Evolutionary conservation across 2,113 vertebrate species (phyloP).

Genomic region (Excalfactoria chinensis): DNA sequence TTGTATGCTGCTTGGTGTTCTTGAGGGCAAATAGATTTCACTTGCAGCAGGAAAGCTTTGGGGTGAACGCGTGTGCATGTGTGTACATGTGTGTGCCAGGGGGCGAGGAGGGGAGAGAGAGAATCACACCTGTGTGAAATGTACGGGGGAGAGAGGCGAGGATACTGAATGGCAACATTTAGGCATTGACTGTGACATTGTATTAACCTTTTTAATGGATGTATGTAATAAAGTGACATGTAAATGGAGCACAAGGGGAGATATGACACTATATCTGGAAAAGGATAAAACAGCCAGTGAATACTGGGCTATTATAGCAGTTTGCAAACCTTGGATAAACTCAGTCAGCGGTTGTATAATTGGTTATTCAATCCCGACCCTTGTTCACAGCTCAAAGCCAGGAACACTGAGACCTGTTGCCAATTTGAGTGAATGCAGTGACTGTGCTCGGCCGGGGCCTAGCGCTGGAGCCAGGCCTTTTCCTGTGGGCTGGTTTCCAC

Average conservation of each 20-base stretch:
- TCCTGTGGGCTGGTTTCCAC: conserved; percentile 97
- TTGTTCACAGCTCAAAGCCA: conserved; percentile 88
- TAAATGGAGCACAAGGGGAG: conserved; percentile 83
- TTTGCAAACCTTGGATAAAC: conserved; percentile 94
- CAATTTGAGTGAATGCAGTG: conserved; percentile 95
- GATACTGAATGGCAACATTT: conserved; percentile 78
- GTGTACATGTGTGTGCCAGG: background rate
- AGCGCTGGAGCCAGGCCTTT: conserved; percentile 92
- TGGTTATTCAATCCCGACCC: conserved; percentile 95
- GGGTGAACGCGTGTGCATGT: background rate
- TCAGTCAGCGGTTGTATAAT: conserved; percentile 93
- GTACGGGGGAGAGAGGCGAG: conserved; percentile 41
- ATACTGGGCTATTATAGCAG: conserved; percentile 91
- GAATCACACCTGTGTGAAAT: conserved; percentile 60
- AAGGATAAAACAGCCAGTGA: conserved; percentile 86
- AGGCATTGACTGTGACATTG: conserved; percentile 80
- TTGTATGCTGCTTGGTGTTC: conserved; percentile 50
- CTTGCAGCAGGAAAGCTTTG: conserved; percentile 47
- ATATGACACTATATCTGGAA: conserved; percentile 85
- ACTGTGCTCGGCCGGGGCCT: conserved; percentile 88
- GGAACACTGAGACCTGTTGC: conserved; percentile 88
- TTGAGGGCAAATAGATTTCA: conserved; percentile 75
- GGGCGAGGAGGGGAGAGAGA: conserved; percentile 38
- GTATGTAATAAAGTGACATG: conserved; percentile 85
- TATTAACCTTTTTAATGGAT: conserved; percentile 84